Base-by-base conservation (phyloP, 2,113 vertebrate species). In the Aramus guarauna region DNA sequence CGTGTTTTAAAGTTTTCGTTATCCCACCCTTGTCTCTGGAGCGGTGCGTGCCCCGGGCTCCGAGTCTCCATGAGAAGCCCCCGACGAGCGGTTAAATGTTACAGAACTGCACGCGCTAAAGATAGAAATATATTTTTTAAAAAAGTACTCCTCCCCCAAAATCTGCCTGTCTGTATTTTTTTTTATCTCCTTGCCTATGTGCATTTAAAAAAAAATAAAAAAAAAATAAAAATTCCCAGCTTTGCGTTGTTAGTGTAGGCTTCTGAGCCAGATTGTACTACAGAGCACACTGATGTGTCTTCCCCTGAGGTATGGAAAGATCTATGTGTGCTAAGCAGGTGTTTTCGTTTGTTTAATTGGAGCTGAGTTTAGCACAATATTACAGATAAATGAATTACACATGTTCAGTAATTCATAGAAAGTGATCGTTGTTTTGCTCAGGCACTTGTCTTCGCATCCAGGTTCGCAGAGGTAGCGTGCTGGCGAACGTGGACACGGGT, bases 381-480 rank as follows among this genome's bases (percentile, higher is more conserved):
- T 97, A 95, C 92, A 94, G 97, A 97, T 85, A 97, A 97, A 97
- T 97, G 97, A 97, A 98, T 98, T 98, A 98, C 96, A 97, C 95
- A 96, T 98, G 97, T 98, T 97, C 95, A 98, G 98, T 98, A 98
- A 98, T 98, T 98, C 98, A 98, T 98, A 97, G 98, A 98, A 98
- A 98, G 98, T 80, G 97, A 97, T 91, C 50, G 91, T 98, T 97
- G 96, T 98, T 97, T 95, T 97, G 96, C 97, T 97, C 85, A 96
- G 96, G 91, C 89, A 76, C 98, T 98, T 97, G 95, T 97, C 97
- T 96, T 97, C 82, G 36, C 96, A 96, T 96, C 95, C 94, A 93
- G 96, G 85, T 90, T 97, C 52, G 88, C 98, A 96, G 97, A 98
- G 98, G 98, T 98, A 98, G 97, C 12, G 13, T 88, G 95, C 97